Conservation (phyloP, 2,888 invertebrate genomes). For the Argyresthia goedartella region DNA sequence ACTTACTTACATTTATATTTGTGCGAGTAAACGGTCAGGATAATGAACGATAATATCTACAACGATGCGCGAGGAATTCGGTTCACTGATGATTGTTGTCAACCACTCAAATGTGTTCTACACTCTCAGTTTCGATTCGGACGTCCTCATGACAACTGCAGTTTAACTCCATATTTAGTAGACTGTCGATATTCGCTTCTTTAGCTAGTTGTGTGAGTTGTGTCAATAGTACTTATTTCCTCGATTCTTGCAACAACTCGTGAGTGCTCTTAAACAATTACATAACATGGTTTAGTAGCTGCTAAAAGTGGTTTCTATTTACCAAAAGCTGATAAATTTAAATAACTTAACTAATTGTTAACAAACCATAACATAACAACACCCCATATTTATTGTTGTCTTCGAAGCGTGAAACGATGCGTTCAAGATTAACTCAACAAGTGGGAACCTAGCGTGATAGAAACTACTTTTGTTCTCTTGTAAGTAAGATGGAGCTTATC, state of each 20-base stretch:
- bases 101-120: conserved; percentile 18
- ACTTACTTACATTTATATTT: conserved; percentile 39
- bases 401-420: neutral
- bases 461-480: neutral
- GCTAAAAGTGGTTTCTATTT: too few relatives aligned
- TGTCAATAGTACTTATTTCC: too few relatives aligned
- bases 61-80: conserved; percentile 41
- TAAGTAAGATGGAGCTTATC: neutral
- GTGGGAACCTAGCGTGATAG: neutral
- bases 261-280: too few relatives aligned
- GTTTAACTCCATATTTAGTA: too few relatives aligned
- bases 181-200: too few relatives aligned
- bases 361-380: too few relatives aligned
- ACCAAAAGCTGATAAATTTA: too few relatives aligned
- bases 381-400: neutral
- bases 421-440: neutral
- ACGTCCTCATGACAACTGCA: conserved; percentile 10
- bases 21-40: conserved; percentile 37
- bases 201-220: too few relatives aligned
- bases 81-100: conserved; percentile 34
- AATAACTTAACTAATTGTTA: too few relatives aligned
- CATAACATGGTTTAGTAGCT: too few relatives aligned
- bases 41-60: conserved; percentile 48
- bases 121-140: conserved; percentile 37
- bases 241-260: too few relatives aligned